Evolutionary conservation across 2,113 vertebrate genomes (phyloP).

Genomic region (Motacilla alba): DNA sequence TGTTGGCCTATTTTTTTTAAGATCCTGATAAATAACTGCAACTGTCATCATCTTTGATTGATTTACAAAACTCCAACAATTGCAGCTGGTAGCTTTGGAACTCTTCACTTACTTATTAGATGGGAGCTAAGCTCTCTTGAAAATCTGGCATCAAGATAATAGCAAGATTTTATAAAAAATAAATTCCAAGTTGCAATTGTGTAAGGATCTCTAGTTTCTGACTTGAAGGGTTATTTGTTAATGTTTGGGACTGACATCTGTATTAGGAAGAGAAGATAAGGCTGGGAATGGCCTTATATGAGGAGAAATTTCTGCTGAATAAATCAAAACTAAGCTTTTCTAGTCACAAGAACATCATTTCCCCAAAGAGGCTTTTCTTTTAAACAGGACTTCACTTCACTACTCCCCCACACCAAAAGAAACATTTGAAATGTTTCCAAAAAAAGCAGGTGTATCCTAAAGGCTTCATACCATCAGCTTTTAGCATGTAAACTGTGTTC

Average conservation of each 20-base stretch:
- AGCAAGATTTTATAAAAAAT: not conserved
- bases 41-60: not conserved
- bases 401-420: not conserved
- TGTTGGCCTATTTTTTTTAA: not conserved
- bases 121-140: not conserved
- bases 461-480: not conserved
- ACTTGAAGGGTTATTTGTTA: not conserved
- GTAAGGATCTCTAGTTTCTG: not conserved
- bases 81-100: not conserved
- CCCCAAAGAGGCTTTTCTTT: not conserved
- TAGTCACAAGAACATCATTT: not conserved
- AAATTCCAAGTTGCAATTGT: not conserved
- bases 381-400: not conserved
- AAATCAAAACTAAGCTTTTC: not conserved
- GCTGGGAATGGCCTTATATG: not conserved
- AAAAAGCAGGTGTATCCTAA: not conserved
- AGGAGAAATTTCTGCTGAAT: not conserved
- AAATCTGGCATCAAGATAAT: not conserved
- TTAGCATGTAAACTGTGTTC: not conserved
- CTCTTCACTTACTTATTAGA: not conserved
- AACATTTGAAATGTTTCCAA: constrained; percentile 18
- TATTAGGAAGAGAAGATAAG: not conserved
- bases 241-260: not conserved
- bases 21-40: not conserved
- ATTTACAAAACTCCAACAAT: not conserved